Base-by-base conservation (phyloP, 1,140 invertebrate species). In the Cyclargus thomasi region DNA sequence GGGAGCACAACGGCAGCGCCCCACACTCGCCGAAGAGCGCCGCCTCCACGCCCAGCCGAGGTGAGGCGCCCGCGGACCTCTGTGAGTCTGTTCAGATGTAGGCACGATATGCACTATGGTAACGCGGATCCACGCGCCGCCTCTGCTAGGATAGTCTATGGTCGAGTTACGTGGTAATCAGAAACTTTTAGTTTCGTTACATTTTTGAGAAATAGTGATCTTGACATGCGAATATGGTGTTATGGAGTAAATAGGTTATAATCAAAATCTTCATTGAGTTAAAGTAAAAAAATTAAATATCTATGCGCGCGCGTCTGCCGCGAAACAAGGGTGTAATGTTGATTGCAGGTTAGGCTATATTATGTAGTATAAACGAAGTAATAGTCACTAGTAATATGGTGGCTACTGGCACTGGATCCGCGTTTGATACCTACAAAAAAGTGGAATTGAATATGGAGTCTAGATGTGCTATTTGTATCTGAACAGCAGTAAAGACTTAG, bases 21-120 rank as follows among this genome's bases (percentile, higher is more conserved):
- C 81, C 1, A 39, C 74, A 85, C 68, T 85, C 81, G 29, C 85
- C 82, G 67, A 85, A 83, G 79, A 73, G 86, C 78, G 80, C 80
- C 20, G 70, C 76, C 53, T 88, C 86, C 11, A 87, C 88, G 63
- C 86, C 86, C 79, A 86, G 81, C 83, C 82, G 86, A 91, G 83
- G 88, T 89, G 87, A 88, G 86, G 81, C 68, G 82, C 67, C 74
- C 77, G 80, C 73, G 63, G 79, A 83, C 73, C 81, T 87, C 79
- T 88, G 88, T 90, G 84, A 88, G 85, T 91, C 82, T 73, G 79
- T 75, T 76, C 68, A 64, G 70, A 78, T 86, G 86, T 88, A 88
- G 83, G 86, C 88, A 86, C 84, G 81, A 74, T 66, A 29, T 64
- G 72, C 72, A 76, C 74, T 8, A 20, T 14, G 39, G 0, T 1